These are phyloP conservation scores for Sebastes schlegelii DNA, from an alignment of 2,113 vertebrate genomes.

Conservation along the genomic window DNA sequence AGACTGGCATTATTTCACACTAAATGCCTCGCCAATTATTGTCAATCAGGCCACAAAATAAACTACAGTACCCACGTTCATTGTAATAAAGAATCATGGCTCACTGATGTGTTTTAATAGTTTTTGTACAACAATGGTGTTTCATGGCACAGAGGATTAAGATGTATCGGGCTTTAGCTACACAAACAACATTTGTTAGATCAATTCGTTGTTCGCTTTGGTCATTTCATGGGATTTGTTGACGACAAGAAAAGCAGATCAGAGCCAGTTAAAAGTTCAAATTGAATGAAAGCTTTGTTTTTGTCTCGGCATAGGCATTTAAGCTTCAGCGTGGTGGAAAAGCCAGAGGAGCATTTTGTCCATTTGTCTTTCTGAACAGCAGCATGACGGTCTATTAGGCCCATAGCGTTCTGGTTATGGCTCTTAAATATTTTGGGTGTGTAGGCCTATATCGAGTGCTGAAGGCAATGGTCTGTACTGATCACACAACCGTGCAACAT, in stretches of 20 bases:
- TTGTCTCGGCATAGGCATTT: background rate
- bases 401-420: background rate
- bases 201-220: background rate
- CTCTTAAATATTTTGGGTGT: conserved; percentile 13
- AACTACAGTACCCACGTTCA: no score
- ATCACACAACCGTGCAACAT: conserved; percentile 27
- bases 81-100: no score
- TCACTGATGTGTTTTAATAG: no score
- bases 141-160: no score
- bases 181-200: background rate
- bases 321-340: background rate
- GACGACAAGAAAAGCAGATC: background rate
- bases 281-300: background rate
- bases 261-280: background rate
- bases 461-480: conserved; percentile 23
- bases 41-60: no score
- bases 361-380: conserved; percentile 26
- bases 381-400: conserved; percentile 18
- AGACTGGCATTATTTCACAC: no score
- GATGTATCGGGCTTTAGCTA: background rate
- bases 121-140: no score
- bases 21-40: no score
- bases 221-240: background rate
- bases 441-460: background rate
- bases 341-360: conserved; percentile 1